Evolutionary conservation across 2,888 invertebrate species (phyloP), one percentile per base, ranked within the genome.

Genomic region (Tenthredo notha): DNA sequence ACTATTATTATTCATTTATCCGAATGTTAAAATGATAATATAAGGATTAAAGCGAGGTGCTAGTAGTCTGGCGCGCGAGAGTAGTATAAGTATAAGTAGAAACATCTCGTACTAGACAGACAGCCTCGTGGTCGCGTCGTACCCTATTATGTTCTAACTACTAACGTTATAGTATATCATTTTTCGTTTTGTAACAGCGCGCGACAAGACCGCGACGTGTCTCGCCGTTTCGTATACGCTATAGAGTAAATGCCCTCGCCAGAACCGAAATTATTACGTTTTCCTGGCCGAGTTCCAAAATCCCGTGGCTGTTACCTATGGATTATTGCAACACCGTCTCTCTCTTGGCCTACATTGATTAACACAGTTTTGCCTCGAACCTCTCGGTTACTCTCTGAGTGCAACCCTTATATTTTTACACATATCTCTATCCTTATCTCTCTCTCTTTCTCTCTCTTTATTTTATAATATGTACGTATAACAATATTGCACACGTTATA

Each of bases 261-360:
- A 87, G 88, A 86, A 88, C 88, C 87, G 88, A 90, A 91, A 90
- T 91, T 90, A 91, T 90, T 91, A 87, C 90, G 89, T 89, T 90
- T 88, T 87, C 87, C 88, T 91, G 91, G 91, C 90, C 67, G 4
- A 37, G 47, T 85, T 85, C 90, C 91, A 91, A 90, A 86, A 87
- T 86, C 87, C 47, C 67, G 67, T 70, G 85, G 86, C 87, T 85
- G 86, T 86, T 86, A 74, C 84, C 84, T 74, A 74, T 85, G 85
- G 88, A 88, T 89, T 90, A 90, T 90, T 90, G 90, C 90, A 89
- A 89, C 88, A 90, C 86, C 74, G 85, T 84, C 40, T 43, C 50
- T 80, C 61, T 80, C 80, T 85, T 89, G 88, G 89, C 88, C 87
- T 89, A 90, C 87, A 89, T 88, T 86, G 83, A 83, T 83, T 67